Evolutionary conservation across 2,113 vertebrate genomes (phyloP), one percentile per base, ranked within the genome.

Genomic region (Cavia porcellus): DNA sequence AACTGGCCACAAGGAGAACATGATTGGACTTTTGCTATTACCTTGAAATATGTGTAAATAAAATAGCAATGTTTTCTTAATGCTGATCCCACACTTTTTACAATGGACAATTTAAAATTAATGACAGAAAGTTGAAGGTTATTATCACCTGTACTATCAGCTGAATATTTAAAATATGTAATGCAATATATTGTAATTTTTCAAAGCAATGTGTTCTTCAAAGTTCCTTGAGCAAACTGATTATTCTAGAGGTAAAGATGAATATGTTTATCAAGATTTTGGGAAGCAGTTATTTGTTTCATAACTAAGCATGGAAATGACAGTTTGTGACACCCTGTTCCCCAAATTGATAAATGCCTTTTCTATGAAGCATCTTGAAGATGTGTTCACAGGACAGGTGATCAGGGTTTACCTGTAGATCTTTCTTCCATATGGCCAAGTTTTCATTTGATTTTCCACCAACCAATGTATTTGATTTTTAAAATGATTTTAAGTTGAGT

Each of bases 21-120:
- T 83, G n/a, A 92, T 42, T 79, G 85, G n/a, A 96, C 77, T 87
- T 93, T 86, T 22, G 19, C 10, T 68, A 52, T 97, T 88, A 97
- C 81, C 83, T 97, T 95, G 86, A 97, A 91, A 85, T 55, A 57
- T 68, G 25, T 97, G 92, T 97, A 97, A 97, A 98, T 88, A 97
- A 88, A 92, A 57, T 45, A 77, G 10, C 24, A 68, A 80, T 87
- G 92, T 81, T 62, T n/a, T 96, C 12, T 19, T 77, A 82, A 38
- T 90, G 96, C 97, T 97, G 77, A 96, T 24, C 89, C 28, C 70
- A 77, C 90, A 93, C 84, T 97, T 96, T 89, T 82, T 83, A 1
- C 79, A 94, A 95, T 19, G 87, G 92, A 90, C 38, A 94, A 96
- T 90, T 97, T 97, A 95, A 97, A 97, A 97, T 97, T 96, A 97